Base-by-base conservation (phyloP, 2,888 invertebrate genomes). In the Leptodirus hochenwartii region DNA sequence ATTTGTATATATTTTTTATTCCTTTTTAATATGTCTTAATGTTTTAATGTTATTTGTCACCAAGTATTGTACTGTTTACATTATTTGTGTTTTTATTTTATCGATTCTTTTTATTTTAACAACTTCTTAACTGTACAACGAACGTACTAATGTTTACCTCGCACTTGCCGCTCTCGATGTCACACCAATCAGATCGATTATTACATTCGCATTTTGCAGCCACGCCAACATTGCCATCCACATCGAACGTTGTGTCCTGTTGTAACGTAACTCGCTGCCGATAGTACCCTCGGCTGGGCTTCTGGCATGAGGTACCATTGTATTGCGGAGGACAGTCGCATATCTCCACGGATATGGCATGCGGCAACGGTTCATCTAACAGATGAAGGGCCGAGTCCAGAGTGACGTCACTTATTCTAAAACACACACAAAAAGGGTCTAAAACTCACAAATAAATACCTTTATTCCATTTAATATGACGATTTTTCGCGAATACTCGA, bases 301-400 rank as follows among this genome's bases (percentile, higher is more conserved):
- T 73, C 58, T 93, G 95, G 53, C 96, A 96, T 0, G 93, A 95
- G 0, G 75, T 66, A 1, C 85, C 81, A 37, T 74, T 68, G 58
- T 88, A 93, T 34, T 69, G 66, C 1, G 62, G 58, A 0, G 87
- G 80, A 47, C 93, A 93, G 26, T 68, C 65, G 52, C 93, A 93
- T 34, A 76, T 61, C 54, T 93, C 93, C 2, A 93, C 74, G 1
- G 87, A 81, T 16, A 66, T 65, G 1, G 85, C 81, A 23, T 68
- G 49, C n/a, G 69, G 69, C 36, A 65, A 71, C 0, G 68, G 69
- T 8, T 68, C 65, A 17, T 68, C 72, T 25, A 65, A 62, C 2
- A 72, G 65, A 25, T 73, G 65, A 16, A 77, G 68, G 0, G 84
- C 87, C 3, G 77, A 75, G 53, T 90, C 88, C 51, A 91, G 58